Evolutionary conservation across 1,140 invertebrate genomes (phyloP).

Genomic region (Brevipalpus yothersi): DNA sequence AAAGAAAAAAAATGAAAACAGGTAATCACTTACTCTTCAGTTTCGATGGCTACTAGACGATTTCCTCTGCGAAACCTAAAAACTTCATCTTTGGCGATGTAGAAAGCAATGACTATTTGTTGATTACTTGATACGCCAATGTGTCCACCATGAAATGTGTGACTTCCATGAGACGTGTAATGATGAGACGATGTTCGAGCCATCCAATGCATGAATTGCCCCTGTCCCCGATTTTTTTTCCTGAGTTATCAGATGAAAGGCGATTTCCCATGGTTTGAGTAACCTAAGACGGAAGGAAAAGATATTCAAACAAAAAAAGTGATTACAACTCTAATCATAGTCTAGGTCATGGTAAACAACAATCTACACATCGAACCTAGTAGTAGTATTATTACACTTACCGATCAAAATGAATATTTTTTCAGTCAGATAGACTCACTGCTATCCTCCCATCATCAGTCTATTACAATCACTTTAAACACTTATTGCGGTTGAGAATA

Average conservation of each 20-base stretch:
- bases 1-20: neutral
- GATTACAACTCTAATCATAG: neutral
- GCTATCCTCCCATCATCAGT: too few relatives aligned
- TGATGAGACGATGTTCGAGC: neutral
- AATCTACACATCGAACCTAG: too few relatives aligned
- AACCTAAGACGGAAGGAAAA: neutral
- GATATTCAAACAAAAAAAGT: neutral
- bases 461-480: too few relatives aligned
- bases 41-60: slow-evolving; percentile 73
- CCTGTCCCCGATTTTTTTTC: neutral
- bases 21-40: slow-evolving; percentile 61
- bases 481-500: too few relatives aligned
- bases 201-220: neutral
- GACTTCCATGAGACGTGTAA: neutral
- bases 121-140: slow-evolving; percentile 22
- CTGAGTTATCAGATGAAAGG: neutral
- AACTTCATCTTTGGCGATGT: slow-evolving; percentile 60
- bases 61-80: slow-evolving; percentile 76
- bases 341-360: neutral
- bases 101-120: slow-evolving; percentile 48
- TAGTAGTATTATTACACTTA: neutral
- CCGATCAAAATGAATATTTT: neutral
- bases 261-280: neutral
- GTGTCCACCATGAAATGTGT: neutral
- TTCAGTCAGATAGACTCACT: neutral